These are phyloP conservation scores for Pachyrhynchus sulphureomaculatus DNA, from an alignment of 1,140 invertebrate species.

Conservation along the genomic window DNA sequence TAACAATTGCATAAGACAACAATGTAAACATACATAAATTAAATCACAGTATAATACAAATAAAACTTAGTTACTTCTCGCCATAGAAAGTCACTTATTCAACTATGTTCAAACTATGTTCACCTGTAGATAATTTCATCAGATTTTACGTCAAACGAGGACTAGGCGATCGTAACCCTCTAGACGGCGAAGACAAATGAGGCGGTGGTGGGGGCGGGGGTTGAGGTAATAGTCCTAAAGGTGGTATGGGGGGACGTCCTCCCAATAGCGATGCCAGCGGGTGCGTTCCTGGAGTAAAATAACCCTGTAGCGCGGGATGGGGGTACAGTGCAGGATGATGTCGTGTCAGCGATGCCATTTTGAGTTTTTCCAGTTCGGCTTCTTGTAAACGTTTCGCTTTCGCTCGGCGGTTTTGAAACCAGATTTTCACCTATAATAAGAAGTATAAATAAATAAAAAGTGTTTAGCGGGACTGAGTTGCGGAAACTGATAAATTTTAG, in stretches of 20 bases:
- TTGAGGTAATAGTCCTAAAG: slow-evolving; percentile 43
- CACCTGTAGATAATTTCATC: too few species aligned
- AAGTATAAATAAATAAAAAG: slow-evolving; percentile 17
- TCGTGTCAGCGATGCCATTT: slow-evolving; percentile 50
- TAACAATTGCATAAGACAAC: too few species aligned
- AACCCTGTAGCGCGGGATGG: slow-evolving; percentile 50
- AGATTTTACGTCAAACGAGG: slow-evolving; percentile 46
- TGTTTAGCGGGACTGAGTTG: too few species aligned
- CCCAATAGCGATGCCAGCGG: slow-evolving; percentile 49
- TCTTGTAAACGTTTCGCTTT: slow-evolving; percentile 94
- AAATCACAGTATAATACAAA: too few species aligned
- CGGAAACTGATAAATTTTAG: too few species aligned
- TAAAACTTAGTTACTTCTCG: too few species aligned
- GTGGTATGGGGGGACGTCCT: slow-evolving; percentile 44
- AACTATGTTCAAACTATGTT: too few species aligned
- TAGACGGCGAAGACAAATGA: slow-evolving; percentile 40
- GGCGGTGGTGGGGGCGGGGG: slow-evolving; percentile 38
- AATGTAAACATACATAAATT: too few species aligned
- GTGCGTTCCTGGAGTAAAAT: slow-evolving; percentile 48
- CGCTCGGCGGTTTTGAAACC: slow-evolving; percentile 95
- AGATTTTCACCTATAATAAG: slow-evolving; percentile 85
- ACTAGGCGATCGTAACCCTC: slow-evolving; percentile 43
- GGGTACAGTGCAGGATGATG: slow-evolving; percentile 47
- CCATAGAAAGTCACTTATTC: too few species aligned
- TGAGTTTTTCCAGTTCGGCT: slow-evolving; percentile 83